A percentile compares a stretch with the other conserved stretches of the same genome.
Conservation (phyloP, 1,140 invertebrate genomes). For the Catajapyx aquilonaris region DNA sequence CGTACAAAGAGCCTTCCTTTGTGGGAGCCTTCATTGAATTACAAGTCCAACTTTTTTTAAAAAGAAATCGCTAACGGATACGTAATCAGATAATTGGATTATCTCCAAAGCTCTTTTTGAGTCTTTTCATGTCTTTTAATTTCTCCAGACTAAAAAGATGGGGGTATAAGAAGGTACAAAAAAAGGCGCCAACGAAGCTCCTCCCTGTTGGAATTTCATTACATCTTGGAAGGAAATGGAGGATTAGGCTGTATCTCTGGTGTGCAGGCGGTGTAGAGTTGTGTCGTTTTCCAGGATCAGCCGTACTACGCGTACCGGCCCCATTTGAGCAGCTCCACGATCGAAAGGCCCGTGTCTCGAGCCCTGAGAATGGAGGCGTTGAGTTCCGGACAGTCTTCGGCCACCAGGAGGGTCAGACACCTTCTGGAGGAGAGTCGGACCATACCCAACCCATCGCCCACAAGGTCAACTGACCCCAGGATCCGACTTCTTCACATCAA, state of each 20-base stretch:
- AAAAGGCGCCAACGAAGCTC: no score
- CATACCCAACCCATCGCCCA: slow-evolving; percentile 46
- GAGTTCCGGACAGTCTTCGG: slow-evolving; percentile 36
- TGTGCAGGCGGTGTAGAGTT: no score
- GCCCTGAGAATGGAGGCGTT: slow-evolving; percentile 1
- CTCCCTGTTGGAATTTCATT: neutral
- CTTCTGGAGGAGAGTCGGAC: slow-evolving; percentile 47
- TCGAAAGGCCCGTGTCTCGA: slow-evolving; percentile 16
- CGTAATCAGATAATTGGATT: no score
- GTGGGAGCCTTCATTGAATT: no score
- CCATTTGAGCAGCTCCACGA: slow-evolving; percentile 22
- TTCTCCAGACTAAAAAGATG: no score
- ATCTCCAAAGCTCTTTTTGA: no score
- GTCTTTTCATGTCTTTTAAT: no score
- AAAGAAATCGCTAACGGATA: no score
- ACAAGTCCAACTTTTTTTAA: no score
- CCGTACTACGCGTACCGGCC: slow-evolving; percentile 28
- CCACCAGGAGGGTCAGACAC: slow-evolving; percentile 53
- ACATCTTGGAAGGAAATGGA: neutral
- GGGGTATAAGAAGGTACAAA: no score
- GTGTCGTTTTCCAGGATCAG: slow-evolving; percentile 11
- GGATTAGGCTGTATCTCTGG: neutral
- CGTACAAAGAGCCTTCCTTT: no score
- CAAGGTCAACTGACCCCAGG: slow-evolving; percentile 27
- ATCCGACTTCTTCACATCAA: slow-evolving; percentile 62